Percentiles rank a stretch among this genome's conserved stretches.
Conservation (phyloP, 2,888 invertebrate species). For the Heteromurus nitidus region DNA sequence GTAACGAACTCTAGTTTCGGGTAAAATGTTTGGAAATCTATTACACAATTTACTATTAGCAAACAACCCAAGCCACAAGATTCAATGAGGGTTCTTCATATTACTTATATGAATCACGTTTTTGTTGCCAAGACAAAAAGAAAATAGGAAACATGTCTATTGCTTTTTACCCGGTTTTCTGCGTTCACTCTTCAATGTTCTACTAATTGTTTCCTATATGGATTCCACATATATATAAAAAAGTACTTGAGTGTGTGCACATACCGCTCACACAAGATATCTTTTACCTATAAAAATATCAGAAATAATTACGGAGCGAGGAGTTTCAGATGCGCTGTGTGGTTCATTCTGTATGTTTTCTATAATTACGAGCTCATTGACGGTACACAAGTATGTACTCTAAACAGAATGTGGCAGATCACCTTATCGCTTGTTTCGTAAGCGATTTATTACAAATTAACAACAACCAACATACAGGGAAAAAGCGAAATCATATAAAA, state of each 20-base stretch:
- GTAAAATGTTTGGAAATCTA: not conserved
- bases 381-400: not conserved
- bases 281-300: not conserved
- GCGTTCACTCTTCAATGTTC: too few species aligned
- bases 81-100: not conserved
- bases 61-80: not conserved
- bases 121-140: too few species aligned
- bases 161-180: too few species aligned
- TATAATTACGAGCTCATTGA: conserved; percentile 11
- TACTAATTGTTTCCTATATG: too few species aligned
- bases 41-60: not conserved
- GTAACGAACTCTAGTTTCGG: not conserved
- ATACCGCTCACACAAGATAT: too few species aligned
- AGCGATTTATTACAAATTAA: not conserved
- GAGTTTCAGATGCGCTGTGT: not conserved
- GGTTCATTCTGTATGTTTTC: not conserved
- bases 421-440: not conserved
- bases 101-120: too few species aligned
- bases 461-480: too few species aligned
- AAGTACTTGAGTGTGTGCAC: too few species aligned
- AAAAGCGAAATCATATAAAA: too few species aligned
- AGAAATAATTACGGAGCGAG: not conserved
- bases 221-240: too few species aligned
- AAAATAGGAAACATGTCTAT: too few species aligned
- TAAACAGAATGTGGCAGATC: not conserved